phyloP scores from a whole-genome alignment of 2,113 vertebrate species.

The Psilopsiagon aurifrons region DNA sequence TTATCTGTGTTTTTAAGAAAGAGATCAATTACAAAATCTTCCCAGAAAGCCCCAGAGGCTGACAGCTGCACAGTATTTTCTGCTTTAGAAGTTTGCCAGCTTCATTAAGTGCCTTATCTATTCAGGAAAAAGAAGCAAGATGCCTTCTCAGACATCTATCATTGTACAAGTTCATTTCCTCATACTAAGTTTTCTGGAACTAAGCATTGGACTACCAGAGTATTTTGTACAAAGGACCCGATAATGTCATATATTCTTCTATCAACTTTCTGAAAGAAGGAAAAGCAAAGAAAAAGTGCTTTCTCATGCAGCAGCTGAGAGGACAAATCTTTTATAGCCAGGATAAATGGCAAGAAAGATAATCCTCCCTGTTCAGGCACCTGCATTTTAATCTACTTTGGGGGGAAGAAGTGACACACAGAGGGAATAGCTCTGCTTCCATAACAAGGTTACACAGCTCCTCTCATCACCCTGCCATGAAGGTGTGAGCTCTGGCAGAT shows the following conservation, averaged over 20 bases:
- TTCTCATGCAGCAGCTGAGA: not conserved
- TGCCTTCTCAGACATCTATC: not conserved
- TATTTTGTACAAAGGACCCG: not conserved
- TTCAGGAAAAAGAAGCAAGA: not conserved
- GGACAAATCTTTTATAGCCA: fast-evolving
- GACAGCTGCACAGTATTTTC: constrained; percentile 9
- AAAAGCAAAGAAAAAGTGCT: not conserved
- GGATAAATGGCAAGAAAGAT: not conserved
- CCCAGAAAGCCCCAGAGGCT: not conserved
- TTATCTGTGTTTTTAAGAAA: not conserved
- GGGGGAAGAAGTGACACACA: not conserved
- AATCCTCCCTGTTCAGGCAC: not conserved
- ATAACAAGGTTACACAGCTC: not conserved
- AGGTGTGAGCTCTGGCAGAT: not conserved
- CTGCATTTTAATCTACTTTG: not conserved
- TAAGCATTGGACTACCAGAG: not conserved
- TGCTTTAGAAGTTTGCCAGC: not conserved
- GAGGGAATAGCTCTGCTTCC: not conserved
- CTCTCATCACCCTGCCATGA: fast-evolving
- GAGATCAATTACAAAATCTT: not conserved
- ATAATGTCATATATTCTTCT: not conserved
- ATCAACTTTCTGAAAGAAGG: not conserved
- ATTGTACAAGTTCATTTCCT: not conserved
- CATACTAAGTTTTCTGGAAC: not conserved
- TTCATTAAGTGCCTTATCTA: not conserved